A percentile compares a stretch with the other conserved stretches of the same genome.
These are phyloP conservation scores for Lepisosteus oculatus DNA, from an alignment of 2,113 vertebrate genomes.

Conservation along the genomic window DNA sequence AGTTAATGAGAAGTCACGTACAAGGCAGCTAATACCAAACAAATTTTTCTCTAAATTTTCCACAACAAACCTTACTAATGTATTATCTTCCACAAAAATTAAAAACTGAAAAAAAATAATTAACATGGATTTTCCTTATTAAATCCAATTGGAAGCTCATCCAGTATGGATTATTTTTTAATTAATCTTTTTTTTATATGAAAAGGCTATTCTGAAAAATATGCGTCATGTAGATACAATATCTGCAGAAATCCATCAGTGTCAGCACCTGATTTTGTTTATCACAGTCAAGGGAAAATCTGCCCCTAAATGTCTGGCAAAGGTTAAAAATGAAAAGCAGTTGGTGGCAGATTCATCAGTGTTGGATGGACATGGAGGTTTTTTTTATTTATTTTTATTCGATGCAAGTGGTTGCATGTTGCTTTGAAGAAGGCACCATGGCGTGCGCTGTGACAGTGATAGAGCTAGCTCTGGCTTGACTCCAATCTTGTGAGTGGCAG, in stretches of 20 bases:
- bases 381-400: neutral
- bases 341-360: neutral
- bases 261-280: slow-evolving; percentile 30
- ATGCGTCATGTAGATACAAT: slow-evolving; percentile 26
- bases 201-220: slow-evolving; percentile 35
- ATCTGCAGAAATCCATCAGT: slow-evolving; percentile 22
- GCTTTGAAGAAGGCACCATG: slow-evolving; percentile 19
- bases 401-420: slow-evolving; percentile 7
- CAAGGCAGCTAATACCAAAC: slow-evolving; percentile 24
- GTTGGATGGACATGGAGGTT: neutral
- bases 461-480: slow-evolving; percentile 33
- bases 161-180: slow-evolving; percentile 32
- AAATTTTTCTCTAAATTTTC: slow-evolving; percentile 43
- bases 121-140: slow-evolving; percentile 33
- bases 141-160: slow-evolving; percentile 35
- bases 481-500: slow-evolving; percentile 65
- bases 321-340: slow-evolving; percentile 7
- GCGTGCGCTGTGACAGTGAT: slow-evolving; percentile 27
- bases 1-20: slow-evolving; percentile 53
- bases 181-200: slow-evolving; percentile 37
- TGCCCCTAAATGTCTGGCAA: slow-evolving; percentile 16
- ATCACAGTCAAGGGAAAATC: slow-evolving; percentile 25
- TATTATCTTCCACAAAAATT: slow-evolving; percentile 28
- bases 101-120: slow-evolving; percentile 28
- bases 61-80: slow-evolving; percentile 33